Evolutionary conservation across 2,888 invertebrate genomes (phyloP).

Genomic region (Augiades crinisus): DNA sequence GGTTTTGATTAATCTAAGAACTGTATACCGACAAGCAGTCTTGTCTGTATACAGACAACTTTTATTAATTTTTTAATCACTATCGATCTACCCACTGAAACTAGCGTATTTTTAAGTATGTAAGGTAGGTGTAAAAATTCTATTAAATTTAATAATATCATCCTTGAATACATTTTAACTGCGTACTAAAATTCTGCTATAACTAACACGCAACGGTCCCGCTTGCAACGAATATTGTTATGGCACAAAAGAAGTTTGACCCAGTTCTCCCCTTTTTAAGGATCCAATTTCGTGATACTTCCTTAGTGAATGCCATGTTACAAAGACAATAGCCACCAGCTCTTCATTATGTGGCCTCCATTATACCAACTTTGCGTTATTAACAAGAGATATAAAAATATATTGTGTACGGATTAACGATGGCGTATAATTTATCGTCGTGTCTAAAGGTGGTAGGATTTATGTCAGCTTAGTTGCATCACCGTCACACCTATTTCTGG

Average conservation of each 20-base stretch:
- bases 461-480: not conserved
- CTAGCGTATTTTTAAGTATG: too few relatives aligned
- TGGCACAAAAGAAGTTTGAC: constrained; percentile 24
- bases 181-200: not conserved
- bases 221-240: constrained; percentile 19
- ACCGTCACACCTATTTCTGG: not conserved
- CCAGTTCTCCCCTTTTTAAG: constrained; percentile 23
- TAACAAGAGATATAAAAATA: constrained; percentile 8
- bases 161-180: not conserved
- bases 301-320: constrained; percentile 11
- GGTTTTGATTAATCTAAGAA: too few relatives aligned
- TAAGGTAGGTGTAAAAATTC: too few relatives aligned
- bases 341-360: constrained; percentile 16
- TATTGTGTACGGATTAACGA: not conserved
- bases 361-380: constrained; percentile 13
- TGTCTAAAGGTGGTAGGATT: not conserved
- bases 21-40: too few relatives aligned
- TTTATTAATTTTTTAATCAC: too few relatives aligned
- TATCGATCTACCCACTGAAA: too few relatives aligned
- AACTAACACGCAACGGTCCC: constrained; percentile 5
- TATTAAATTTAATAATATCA: not conserved
- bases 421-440: not conserved
- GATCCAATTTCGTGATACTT: constrained; percentile 24
- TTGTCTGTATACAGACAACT: too few relatives aligned
- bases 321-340: constrained; percentile 15